phyloP scores from a whole-genome alignment of 2,797 vertebrate genomes.

The Chloroceryle amazona region DNA sequence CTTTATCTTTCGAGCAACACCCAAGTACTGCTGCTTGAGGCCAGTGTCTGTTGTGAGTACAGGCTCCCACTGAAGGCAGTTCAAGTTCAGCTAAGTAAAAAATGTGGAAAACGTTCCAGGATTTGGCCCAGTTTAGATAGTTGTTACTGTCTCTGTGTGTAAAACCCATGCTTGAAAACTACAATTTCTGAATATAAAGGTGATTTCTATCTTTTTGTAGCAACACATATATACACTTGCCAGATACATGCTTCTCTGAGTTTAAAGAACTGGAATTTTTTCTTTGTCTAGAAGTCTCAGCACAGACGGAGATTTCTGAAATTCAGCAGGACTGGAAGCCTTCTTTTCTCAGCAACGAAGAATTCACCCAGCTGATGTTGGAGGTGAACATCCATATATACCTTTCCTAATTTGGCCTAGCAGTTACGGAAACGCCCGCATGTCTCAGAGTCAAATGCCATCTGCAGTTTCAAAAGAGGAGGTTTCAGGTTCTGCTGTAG shows the following conservation, averaged over 20 bases:
- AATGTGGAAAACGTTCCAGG: background rate
- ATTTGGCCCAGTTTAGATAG: background rate
- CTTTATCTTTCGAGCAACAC: constrained; percentile 30
- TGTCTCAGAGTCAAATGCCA: background rate
- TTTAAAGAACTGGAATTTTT: constrained; percentile 30
- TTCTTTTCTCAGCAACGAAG: constrained; percentile 87
- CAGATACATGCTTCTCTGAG: background rate
- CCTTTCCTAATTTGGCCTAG: constrained; percentile 7
- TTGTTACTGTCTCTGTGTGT: background rate
- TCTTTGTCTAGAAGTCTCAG: constrained; percentile 81
- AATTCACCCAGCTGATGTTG: constrained; percentile 88
- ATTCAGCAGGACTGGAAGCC: constrained; percentile 86
- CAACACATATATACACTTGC: background rate
- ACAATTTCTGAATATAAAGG: background rate
- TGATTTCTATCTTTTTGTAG: background rate
- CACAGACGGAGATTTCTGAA: constrained; percentile 83
- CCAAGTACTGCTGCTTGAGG: background rate
- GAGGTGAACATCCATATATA: constrained; percentile 77
- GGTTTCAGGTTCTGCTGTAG: background rate
- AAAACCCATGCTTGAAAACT: background rate
- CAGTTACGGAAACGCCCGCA: background rate
- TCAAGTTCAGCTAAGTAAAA: background rate
- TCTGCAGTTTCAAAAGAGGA: background rate
- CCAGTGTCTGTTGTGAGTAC: background rate
- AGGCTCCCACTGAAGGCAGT: background rate